Base-by-base conservation (phyloP, 2,888 invertebrate genomes). In the Trissolcus japonicus region DNA sequence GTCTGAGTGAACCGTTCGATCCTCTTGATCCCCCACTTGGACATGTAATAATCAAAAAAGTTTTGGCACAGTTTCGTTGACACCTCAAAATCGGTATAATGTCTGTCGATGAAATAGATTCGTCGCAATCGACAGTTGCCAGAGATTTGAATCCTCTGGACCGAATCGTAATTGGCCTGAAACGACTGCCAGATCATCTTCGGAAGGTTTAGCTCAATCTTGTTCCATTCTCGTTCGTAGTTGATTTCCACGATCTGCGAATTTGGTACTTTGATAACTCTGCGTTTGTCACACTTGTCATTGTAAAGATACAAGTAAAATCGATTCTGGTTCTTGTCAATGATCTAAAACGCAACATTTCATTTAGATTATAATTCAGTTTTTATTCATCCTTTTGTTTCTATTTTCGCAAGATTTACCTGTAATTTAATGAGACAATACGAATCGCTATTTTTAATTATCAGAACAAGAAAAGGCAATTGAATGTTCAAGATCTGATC, bases 391-490 rank as follows among this genome's bases (percentile, higher is more conserved):
- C n/a, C n/a, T 25, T 55, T 40, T 2, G 19, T 41, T 41, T 57
- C 6, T 13, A 43, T 59, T 59, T 25, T 43, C 6, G n/a, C 19
- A 13, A 29, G 7, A n/a, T 35, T 53, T 88, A 97, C 96, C 94
- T 97, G 97, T 61, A 98, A 95, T 93, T 98, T 98, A 90, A 98
- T 96, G 50, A 96, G 95, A 87, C 97, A 98, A 90, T 96, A 96
- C 87, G 96, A 95, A 89, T 97, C 97, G 83, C 97, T 91, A 90
- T 98, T 98, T 90, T 98, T 98, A 69, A 98, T 95, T 71, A 98
- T 95, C 94, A 98, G 95, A 73, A 98, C 96, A 84, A 98, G 91
- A 90, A 95, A 96, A 0, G 98, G 97, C 82, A 98, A 90, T 90
- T 96, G 96, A 83, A 98, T 96, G 46, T 97, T 96, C 14, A 98